Evolutionary conservation across 2,797 vertebrate species (phyloP).

Genomic region (Gallinago solitaria): DNA sequence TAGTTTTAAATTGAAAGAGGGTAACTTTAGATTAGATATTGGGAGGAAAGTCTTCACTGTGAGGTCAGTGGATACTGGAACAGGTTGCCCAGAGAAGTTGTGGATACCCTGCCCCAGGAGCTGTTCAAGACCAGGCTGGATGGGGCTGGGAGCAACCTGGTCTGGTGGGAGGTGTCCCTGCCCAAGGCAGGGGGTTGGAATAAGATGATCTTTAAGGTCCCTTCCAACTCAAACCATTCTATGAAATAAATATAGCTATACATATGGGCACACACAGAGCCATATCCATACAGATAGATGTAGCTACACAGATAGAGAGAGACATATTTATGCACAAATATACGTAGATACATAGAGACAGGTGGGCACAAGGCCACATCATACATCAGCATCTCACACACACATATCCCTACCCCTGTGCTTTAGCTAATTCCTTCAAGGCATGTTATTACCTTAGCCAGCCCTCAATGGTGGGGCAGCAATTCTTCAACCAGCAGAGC

Average conservation of each 20-base stretch:
- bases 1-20: not conserved
- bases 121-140: not conserved
- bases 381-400: rapidly evolving
- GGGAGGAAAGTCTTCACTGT: not conserved
- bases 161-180: not conserved
- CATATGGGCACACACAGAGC: not conserved
- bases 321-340: not conserved
- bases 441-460: not conserved
- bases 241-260: not conserved
- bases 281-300: not conserved
- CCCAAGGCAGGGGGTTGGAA: not conserved
- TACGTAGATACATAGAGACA: not conserved
- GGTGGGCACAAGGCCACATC: not conserved
- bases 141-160: not conserved
- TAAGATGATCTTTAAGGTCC: not conserved
- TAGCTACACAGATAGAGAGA: not conserved
- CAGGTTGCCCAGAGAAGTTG: not conserved
- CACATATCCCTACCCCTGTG: rapidly evolving
- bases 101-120: not conserved
- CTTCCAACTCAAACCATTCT: not conserved
- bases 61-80: not conserved
- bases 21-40: not conserved
- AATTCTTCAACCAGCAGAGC: not conserved
- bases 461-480: no score
- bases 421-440: not conserved